Conservation (phyloP, 2,797 vertebrate species). For the Ctenochaetus hawaiiensis region DNA sequence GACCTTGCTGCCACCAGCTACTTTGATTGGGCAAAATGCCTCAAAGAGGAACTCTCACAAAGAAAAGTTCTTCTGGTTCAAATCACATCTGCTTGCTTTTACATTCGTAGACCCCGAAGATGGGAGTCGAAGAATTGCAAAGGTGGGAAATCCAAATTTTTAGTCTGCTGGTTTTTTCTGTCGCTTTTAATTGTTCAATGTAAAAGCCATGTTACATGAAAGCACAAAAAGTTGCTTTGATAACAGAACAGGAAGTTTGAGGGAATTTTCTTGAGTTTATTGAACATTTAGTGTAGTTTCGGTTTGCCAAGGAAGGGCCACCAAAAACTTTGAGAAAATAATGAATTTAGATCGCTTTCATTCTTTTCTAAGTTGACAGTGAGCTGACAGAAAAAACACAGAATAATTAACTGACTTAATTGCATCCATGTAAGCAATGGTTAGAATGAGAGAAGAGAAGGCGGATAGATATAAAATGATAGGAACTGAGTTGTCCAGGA, state of each 20-base stretch:
- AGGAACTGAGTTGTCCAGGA: not conserved
- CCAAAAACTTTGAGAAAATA: too few relatives aligned
- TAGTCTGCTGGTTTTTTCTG: too few relatives aligned
- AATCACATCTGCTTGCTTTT: not conserved
- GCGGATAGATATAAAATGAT: conserved; percentile 6
- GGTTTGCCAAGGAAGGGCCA: not conserved
- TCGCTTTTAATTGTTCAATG: too few relatives aligned
- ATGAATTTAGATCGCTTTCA: not conserved
- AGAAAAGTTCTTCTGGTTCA: not conserved
- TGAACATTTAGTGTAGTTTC: not conserved
- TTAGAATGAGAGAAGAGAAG: not conserved
- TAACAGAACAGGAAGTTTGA: not conserved
- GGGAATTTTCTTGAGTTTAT: not conserved
- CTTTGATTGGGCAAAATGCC: conserved; percentile 36
- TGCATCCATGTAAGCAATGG: not conserved
- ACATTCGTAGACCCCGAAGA: not conserved
- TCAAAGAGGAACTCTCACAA: conserved; percentile 27
- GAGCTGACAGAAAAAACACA: not conserved
- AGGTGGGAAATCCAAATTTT: too few relatives aligned
- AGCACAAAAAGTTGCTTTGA: too few relatives aligned
- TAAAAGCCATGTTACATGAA: too few relatives aligned
- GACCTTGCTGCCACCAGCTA: conserved; percentile 37
- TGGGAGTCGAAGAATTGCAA: too few relatives aligned
- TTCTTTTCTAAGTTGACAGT: not conserved
- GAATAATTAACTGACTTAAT: not conserved